phyloP scores from a whole-genome alignment of 2,888 invertebrate genomes.

The Melipona beecheii region DNA sequence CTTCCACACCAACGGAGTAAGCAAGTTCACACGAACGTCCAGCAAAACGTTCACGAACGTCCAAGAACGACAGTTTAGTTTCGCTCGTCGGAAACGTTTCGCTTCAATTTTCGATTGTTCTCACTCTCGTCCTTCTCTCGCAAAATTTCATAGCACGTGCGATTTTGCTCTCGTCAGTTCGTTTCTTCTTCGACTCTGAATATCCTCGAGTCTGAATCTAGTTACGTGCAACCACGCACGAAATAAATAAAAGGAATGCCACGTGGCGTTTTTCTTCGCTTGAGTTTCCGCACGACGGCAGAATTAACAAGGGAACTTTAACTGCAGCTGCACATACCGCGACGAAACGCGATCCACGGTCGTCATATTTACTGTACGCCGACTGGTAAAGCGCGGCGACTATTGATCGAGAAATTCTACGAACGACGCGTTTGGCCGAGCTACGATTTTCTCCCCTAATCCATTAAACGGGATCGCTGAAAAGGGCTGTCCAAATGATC shows the following conservation, averaged over 20 bases:
- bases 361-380: conserved; percentile 27
- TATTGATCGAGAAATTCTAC: conserved; percentile 55
- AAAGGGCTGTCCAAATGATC: conserved; percentile 43
- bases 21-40: background rate
- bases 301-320: background rate
- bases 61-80: background rate
- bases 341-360: conserved; percentile 31
- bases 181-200: background rate
- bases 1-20: background rate
- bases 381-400: conserved; percentile 27
- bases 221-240: conserved; percentile 1
- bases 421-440: conserved; percentile 24
- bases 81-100: background rate
- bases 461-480: conserved; percentile 31
- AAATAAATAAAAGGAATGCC: background rate
- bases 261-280: background rate
- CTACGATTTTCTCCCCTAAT: conserved; percentile 46
- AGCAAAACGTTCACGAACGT: background rate
- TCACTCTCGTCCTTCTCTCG: background rate
- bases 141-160: background rate
- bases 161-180: background rate
- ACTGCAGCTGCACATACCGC: background rate
- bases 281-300: background rate
- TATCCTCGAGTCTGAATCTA: background rate
- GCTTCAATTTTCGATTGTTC: background rate